phyloP scores from a whole-genome alignment of 2,888 invertebrate genomes.

The Ennomos erosarius region DNA sequence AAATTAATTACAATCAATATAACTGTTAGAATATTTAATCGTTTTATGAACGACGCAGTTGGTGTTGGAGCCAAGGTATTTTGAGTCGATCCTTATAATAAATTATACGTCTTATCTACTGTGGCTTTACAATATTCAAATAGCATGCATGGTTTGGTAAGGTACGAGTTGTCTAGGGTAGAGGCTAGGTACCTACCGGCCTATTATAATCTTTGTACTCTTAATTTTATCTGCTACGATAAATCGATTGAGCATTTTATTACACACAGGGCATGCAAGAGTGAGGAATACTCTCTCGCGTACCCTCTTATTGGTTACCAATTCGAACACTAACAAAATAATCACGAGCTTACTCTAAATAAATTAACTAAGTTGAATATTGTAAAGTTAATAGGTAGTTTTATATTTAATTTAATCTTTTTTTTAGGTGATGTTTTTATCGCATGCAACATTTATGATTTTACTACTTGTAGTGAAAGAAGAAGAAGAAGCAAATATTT shows the following conservation, averaged over 20 bases:
- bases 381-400: conserved; percentile 41
- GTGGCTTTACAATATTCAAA: conserved; percentile 27
- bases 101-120: conserved; percentile 8
- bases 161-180: too few relatives aligned
- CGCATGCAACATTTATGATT: conserved; percentile 66
- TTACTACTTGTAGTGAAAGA: conserved; percentile 32
- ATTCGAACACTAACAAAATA: too few relatives aligned
- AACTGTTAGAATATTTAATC: neutral
- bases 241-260: too few relatives aligned
- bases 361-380: conserved; percentile 41
- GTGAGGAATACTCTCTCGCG: too few relatives aligned
- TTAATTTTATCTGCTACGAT: too few relatives aligned
- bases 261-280: too few relatives aligned
- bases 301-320: too few relatives aligned
- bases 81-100: conserved; percentile 25
- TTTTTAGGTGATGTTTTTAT: conserved; percentile 51
- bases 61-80: conserved; percentile 31
- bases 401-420: conserved; percentile 40
- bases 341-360: neutral
- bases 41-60: neutral
- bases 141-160: neutral
- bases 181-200: too few relatives aligned
- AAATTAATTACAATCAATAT: too few relatives aligned
- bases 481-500: conserved; percentile 53
- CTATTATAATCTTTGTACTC: too few relatives aligned